A percentile compares a stretch with the other conserved stretches of the same genome.
Conservation (phyloP, 2,888 invertebrate genomes). For the Seladonia tumulorum region DNA sequence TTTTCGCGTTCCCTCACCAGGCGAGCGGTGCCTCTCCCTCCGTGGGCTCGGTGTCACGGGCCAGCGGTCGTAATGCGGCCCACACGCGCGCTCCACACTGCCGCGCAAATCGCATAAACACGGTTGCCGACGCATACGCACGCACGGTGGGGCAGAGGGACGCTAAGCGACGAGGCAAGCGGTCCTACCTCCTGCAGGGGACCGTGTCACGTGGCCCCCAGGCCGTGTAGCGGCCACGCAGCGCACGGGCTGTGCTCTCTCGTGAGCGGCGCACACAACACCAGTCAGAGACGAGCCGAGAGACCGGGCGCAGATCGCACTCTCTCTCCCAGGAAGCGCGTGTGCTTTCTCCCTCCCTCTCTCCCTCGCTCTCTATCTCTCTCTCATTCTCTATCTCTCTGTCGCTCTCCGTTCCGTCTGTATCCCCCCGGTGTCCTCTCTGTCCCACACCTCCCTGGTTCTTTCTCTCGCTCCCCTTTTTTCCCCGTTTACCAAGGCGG, state of each 20-base stretch:
- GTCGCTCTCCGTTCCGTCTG: conserved; percentile 21
- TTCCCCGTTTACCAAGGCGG: conserved; percentile 19
- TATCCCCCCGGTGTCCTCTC: conserved; percentile 24
- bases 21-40: conserved; percentile 32
- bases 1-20: conserved; percentile 17
- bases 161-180: conserved; percentile 53
- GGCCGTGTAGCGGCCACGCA: conserved; percentile 72
- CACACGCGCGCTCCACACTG: conserved; percentile 71
- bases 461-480: conserved; percentile 14
- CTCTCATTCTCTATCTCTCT: conserved; percentile 29
- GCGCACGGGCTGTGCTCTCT: conserved; percentile 76
- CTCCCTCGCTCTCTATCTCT: conserved; percentile 30
- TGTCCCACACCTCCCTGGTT: conserved; percentile 26
- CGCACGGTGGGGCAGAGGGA: conserved; percentile 55
- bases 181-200: conserved; percentile 83
- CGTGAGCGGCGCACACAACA: conserved; percentile 79
- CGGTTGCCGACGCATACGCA: conserved; percentile 70
- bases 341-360: conserved; percentile 64
- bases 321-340: conserved; percentile 70
- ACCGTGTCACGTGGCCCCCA: conserved; percentile 83
- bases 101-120: conserved; percentile 69
- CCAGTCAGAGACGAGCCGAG: conserved; percentile 82
- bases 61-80: conserved; percentile 66
- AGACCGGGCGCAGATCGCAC: conserved; percentile 78
- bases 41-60: conserved; percentile 56